Conservation (phyloP, 1,140 invertebrate species). For the Musca vetustissima region DNA sequence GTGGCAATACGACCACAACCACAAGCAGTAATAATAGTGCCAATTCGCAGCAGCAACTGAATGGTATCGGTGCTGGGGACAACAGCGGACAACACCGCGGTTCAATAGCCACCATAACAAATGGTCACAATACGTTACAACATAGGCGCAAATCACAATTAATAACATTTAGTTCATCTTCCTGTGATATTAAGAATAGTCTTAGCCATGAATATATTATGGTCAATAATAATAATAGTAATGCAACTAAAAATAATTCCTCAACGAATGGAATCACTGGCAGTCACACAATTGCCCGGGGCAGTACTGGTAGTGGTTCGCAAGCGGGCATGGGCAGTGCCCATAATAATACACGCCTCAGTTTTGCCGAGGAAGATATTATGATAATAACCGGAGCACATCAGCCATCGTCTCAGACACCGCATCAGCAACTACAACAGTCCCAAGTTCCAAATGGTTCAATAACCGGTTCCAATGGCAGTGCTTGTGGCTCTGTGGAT, state of each 20-base stretch:
- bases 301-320: slow-evolving; percentile 28
- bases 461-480: slow-evolving; percentile 25
- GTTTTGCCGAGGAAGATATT: slow-evolving; percentile 52
- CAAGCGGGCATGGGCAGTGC: slow-evolving; percentile 25
- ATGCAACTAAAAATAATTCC: not conserved
- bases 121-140: slow-evolving; percentile 47
- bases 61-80: slow-evolving; percentile 6
- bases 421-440: not conserved
- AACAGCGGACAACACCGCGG: too few species aligned
- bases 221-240: slow-evolving; percentile 26
- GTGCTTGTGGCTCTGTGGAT: slow-evolving; percentile 32
- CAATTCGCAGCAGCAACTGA: slow-evolving; percentile 7
- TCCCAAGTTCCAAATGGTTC: slow-evolving; percentile 19
- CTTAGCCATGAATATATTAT: slow-evolving; percentile 50
- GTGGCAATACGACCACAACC: slow-evolving; percentile 28
- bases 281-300: slow-evolving; percentile 3
- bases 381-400: slow-evolving; percentile 36
- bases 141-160: slow-evolving; percentile 50
- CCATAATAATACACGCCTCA: slow-evolving; percentile 42
- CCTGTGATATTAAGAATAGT: slow-evolving; percentile 54
- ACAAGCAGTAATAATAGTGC: slow-evolving; percentile 25
- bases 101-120: slow-evolving; percentile 26
- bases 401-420: slow-evolving; percentile 6
- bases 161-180: slow-evolving; percentile 51
- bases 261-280: not conserved